Base-by-base conservation (phyloP, 2,888 invertebrate genomes). In the Dicyrtomina minuta region DNA sequence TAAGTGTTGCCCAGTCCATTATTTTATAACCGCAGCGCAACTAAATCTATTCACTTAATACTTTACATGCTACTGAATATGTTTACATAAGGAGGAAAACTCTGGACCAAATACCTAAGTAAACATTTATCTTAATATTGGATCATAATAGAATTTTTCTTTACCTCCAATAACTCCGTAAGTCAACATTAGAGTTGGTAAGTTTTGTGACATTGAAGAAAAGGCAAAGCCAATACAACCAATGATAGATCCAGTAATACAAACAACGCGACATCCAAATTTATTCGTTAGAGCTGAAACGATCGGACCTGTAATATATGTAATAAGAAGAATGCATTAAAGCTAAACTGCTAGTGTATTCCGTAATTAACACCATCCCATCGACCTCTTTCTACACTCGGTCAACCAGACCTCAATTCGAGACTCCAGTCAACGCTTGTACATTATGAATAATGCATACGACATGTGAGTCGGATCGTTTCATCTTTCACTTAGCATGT, bases 211-310 rank as follows among this genome's bases (percentile, higher is more conserved):
- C 81, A 93, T 90, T n/a, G 90, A 90, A 75, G 93, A 90, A 68
- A 93, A 85, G 60, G 90, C 90, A 83, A 97, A 95, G 20, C 95
- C 93, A 1, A 86, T 80, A 49, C 93, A 87, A 15, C 93, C 91
- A 43, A 97, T 87, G 51, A 96, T 81, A 79, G 93, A 91, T 26
- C 98, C 99, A 4, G 90, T 88, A 76, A 98, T 91, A 81, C 96
- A 96, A 12, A 98, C 96, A 5, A 90, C 87, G 39, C 97, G 88
- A 81, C 97, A 96, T 22, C 49, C 49, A 82, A 88, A 98, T 82
- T 93, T 94, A 85, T 98, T 98, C 79, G 96, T 93, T 80, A 98
- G 84, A 71, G 96, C 96, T 78, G 96, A 93, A 69, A 96, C 96
- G 71, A 98, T 86, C 5, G 97, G 97, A 81, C 95, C 92, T 92